Evolutionary conservation across 2,113 vertebrate species (phyloP).

Genomic region (Isichthys henryi): DNA sequence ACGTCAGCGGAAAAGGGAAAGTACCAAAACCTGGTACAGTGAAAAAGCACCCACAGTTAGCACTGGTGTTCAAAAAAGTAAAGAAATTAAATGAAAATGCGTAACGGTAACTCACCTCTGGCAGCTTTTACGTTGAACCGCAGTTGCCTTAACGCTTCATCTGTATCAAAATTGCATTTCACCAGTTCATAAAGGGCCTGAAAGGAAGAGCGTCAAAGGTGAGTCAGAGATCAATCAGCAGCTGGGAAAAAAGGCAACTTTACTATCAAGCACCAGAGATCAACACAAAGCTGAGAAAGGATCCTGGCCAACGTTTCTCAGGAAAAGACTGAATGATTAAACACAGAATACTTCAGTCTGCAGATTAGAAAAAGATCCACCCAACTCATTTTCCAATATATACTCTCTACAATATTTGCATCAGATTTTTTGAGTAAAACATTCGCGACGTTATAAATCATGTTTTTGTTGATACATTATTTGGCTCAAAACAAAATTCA

Average conservation of each 20-base stretch:
- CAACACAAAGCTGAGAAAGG: not conserved
- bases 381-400: not conserved
- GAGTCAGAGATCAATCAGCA: too few species aligned
- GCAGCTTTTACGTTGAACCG: constrained; percentile 88
- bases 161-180: constrained; percentile 90
- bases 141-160: constrained; percentile 85
- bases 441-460: not conserved
- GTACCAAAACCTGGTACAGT: not conserved
- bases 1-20: not conserved
- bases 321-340: not conserved
- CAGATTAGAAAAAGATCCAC: not conserved
- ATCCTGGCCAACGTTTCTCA: not conserved
- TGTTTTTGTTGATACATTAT: not conserved
- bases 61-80: not conserved
- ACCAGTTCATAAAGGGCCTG: constrained; percentile 94
- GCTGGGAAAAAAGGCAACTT: not conserved
- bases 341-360: not conserved
- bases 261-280: not conserved
- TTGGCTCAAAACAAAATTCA: not conserved
- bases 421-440: not conserved
- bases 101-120: constrained; percentile 64
- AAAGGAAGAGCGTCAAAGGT: constrained; percentile 5
- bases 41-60: not conserved
- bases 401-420: not conserved
- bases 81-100: not conserved